Percentiles rank a stretch among this genome's conserved stretches.
phyloP scores from a whole-genome alignment of 2,888 invertebrate species.

The Bellardia bayeri region DNA sequence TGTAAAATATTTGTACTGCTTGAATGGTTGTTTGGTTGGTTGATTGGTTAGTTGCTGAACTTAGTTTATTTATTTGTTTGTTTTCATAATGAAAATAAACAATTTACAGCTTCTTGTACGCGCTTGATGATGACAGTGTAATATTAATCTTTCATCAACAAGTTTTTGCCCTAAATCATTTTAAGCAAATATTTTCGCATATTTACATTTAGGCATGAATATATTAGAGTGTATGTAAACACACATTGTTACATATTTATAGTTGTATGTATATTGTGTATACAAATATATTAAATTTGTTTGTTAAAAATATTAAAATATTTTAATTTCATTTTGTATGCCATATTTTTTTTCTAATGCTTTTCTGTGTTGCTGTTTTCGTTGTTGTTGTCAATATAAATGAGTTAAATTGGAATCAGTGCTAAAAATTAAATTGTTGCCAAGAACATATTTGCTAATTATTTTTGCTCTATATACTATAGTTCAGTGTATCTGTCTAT shows the following conservation, averaged over 20 bases:
- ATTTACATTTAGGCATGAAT: conserved; percentile 25
- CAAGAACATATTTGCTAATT: conserved; percentile 57
- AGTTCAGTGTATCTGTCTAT: not conserved
- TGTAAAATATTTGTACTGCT: not conserved
- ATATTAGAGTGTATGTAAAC: not conserved
- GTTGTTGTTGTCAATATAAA: conserved; percentile 43
- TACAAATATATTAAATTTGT: conserved; percentile 10
- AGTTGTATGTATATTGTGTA: not conserved
- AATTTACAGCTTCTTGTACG: not conserved
- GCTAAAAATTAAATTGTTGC: conserved; percentile 56
- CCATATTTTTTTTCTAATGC: not conserved
- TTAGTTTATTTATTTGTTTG: conserved; percentile 40
- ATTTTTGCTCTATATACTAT: not conserved
- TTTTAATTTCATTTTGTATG: conserved; percentile 41
- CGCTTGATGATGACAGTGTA: conserved; percentile 43
- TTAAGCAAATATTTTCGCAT: conserved; percentile 57
- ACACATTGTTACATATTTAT: not conserved
- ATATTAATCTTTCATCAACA: conserved; percentile 65
- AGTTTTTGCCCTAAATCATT: conserved; percentile 61
- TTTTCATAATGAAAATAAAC: conserved; percentile 40
- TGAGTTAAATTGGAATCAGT: conserved; percentile 41
- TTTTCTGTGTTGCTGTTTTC: not conserved
- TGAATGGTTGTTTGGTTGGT: conserved; percentile 21
- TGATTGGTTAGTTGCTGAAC: conserved; percentile 20
- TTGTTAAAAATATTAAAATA: conserved; percentile 48